Conservation (phyloP, 2,113 vertebrate genomes). For the Ictalurus punctatus region DNA sequence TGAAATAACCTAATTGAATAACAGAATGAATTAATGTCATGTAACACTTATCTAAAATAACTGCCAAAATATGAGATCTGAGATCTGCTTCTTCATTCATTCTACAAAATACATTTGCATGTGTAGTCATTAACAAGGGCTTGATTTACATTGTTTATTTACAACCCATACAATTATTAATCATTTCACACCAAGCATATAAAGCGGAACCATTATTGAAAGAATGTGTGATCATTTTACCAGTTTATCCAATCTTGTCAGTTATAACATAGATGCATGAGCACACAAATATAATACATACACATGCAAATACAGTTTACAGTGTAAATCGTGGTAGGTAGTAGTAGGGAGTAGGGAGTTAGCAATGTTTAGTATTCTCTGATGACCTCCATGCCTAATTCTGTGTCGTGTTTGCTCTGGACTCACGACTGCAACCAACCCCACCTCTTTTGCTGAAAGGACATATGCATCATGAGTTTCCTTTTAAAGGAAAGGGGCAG, state of each 20-base stretch:
- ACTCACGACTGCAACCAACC: background rate
- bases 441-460: background rate
- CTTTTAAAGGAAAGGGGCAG: background rate
- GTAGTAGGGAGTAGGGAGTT: background rate
- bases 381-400: background rate
- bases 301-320: background rate
- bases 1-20: background rate
- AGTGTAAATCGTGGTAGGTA: background rate
- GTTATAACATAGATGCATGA: background rate
- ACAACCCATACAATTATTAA: background rate
- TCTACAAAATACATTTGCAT: background rate
- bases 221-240: background rate
- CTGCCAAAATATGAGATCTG: background rate
- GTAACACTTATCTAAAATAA: background rate
- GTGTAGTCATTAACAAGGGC: background rate
- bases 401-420: background rate
- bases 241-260: background rate
- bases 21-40: background rate
- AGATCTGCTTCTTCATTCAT: background rate
- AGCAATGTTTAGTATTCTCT: background rate
- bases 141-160: background rate
- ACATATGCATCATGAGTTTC: constrained; percentile 17
- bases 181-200: background rate
- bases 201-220: background rate
- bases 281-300: background rate